Evolutionary conservation across 2,888 invertebrate genomes (phyloP), one percentile per base, ranked within the genome.

Genomic region (Rhimphoctona megacephalus): DNA sequence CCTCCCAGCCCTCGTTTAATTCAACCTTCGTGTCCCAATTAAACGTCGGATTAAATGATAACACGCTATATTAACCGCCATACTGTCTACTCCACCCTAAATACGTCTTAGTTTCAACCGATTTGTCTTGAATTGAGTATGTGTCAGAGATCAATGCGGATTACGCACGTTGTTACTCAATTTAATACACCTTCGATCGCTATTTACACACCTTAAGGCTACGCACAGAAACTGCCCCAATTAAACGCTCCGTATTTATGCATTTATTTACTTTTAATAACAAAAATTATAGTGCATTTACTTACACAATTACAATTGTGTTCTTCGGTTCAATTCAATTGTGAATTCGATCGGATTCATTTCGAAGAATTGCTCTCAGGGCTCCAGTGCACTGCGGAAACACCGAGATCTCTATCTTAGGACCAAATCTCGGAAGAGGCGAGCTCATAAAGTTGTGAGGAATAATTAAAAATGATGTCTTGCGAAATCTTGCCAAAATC

Each of bases 11-110:
- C 33, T 11, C n/a, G 19, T 19, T 43, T 33, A 61, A 36, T 36
- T 67, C 39, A 39, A n/a, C 39, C 19, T 66, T 67, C 43, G 30
- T 39, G 19, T 72, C 39, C 64, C 33, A 76, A 76, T 81, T 85
- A 70, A 57, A 83, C 83, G 78, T 67, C 73, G 72, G 30, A 22
- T 67, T 30, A 49, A 54, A 81, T 74, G 30, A 67, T 73, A 49
- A 73, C 36, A 52, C 33, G 52, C 25, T 33, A 30, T 46, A 22
- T 46, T 22, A 30, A 43, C 25, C 22, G 43, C 2, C 22, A 46
- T 30, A 69, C 30, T 25, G 46, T 3, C 19, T 49, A 11, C 22
- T 36, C 6, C 30, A 57, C 61, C 70, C 52, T 19, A 46, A 36
- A 76, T 54, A 17, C 78, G 49, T 72, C 73, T 83, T 67, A 67